phyloP scores from a whole-genome alignment of 2,888 invertebrate species.

The Pseudococcus viburni region DNA sequence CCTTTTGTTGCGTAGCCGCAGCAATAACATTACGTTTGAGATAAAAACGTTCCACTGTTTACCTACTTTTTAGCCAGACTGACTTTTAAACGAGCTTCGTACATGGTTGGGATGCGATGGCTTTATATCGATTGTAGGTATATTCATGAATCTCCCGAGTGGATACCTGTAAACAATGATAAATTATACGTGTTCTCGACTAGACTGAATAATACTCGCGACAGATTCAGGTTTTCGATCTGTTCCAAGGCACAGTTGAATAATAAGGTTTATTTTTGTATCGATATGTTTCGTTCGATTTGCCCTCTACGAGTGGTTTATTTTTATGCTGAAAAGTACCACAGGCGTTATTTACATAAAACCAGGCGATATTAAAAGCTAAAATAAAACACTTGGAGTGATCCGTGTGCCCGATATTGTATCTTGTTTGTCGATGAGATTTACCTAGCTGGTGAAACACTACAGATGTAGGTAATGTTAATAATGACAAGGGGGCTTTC shows the following conservation, averaged over 20 bases:
- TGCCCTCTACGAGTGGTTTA: neutral
- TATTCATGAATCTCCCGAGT: neutral
- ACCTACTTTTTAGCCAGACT: neutral
- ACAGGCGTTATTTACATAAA: neutral
- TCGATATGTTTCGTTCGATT: neutral
- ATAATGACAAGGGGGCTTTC: neutral
- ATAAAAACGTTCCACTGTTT: slow-evolving; percentile 8
- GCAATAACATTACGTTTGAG: slow-evolving; percentile 9
- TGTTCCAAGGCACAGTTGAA: neutral
- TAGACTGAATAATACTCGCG: neutral
- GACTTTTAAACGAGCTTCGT: neutral
- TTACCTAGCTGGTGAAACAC: neutral
- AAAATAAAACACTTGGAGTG: slow-evolving; percentile 2
- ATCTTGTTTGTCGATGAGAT: slow-evolving; percentile 3
- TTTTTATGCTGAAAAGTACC: neutral
- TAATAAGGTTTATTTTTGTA: neutral
- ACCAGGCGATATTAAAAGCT: neutral
- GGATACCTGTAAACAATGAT: neutral
- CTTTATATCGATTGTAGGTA: neutral
- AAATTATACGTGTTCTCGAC: slow-evolving; percentile 11
- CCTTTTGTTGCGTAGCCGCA: neutral
- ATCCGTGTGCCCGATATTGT: neutral
- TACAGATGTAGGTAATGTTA: neutral
- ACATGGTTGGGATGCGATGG: too few relatives aligned
- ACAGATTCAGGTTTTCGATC: neutral